Base-by-base conservation (phyloP, 2,797 vertebrate species). In the Mionectes olivaceus region DNA sequence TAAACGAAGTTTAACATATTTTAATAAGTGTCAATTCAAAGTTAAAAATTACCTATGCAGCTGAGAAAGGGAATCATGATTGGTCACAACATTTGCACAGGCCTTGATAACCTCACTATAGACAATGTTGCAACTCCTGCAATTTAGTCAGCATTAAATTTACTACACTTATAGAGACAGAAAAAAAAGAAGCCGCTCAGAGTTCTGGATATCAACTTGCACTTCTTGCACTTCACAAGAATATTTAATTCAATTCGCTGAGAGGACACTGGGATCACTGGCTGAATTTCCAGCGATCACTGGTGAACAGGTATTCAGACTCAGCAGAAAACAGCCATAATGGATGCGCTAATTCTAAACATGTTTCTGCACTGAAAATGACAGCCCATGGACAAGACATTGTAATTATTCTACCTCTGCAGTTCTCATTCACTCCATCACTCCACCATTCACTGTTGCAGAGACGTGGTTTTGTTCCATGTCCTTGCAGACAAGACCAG, bases 151-250 rank as follows among this genome's bases (percentile, higher is more conserved):
- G 46, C 27, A 55, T 22, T 59, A 65, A 12, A 65, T 53, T 43
- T 39, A 39, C 10, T 44, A 35, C 4, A 15, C 3, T 2, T 41
- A 19, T 9, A 9, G 7, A 73, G 18, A 30, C n/a, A 9, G 1
- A 12, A 24, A 52, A 56, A 43, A 59, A 64, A 16, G 2, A 19
- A 35, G 11, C 10, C 32, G 13, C 28, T 80, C 27, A 32, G 16
- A 76, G 25, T 10, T 32, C 17, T 73, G 55, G 35, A 18, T 69
- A 82, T 32, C 35, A 69, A 46, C 35, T 35, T 35, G 35, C 11
- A 50, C 35, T 7, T 73, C 32, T 23, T 47, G 30, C 32, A 77
- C 37, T 77, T 84, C 25, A 5, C 23, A 27, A 8, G 9, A 57
- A 9, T 10, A 71, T 59, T 68, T 75, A 75, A 68, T 18, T 39